Conservation (phyloP, 2,888 invertebrate species). For the Spodoptera picta region DNA sequence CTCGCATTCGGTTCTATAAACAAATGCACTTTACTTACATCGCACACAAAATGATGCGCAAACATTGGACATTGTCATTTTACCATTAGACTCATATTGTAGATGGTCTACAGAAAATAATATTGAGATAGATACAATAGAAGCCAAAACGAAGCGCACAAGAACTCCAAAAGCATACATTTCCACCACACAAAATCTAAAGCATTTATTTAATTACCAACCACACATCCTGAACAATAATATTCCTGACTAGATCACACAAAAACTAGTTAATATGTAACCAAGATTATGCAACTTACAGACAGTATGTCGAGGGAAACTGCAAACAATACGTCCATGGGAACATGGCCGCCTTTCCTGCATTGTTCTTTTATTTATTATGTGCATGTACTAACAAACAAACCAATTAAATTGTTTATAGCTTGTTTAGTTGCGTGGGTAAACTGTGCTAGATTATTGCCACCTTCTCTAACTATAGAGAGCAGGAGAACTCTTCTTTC, state of each 20-base stretch:
- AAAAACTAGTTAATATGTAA: constrained; percentile 54
- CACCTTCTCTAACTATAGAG: neutral
- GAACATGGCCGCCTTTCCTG: constrained; percentile 74
- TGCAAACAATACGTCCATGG: constrained; percentile 51
- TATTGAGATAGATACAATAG: no score
- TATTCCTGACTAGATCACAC: constrained; percentile 37
- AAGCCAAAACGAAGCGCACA: no score
- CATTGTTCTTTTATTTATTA: constrained; percentile 58
- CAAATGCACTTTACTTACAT: no score
- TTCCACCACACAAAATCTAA: no score
- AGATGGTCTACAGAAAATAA: no score
- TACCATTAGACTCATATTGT: no score
- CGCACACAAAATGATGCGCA: no score
- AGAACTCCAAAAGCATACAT: no score
- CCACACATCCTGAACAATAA: constrained; percentile 7
- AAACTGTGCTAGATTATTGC: constrained; percentile 4
- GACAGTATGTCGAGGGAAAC: constrained; percentile 62
- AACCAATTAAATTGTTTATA: constrained; percentile 48
- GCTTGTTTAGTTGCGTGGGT: constrained; percentile 29
- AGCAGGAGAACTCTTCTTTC: neutral
- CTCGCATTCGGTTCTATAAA: no score
- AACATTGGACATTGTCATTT: no score
- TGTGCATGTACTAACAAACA: constrained; percentile 53
- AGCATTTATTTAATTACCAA: neutral
- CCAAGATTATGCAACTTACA: constrained; percentile 59